Conservation (phyloP, 2,888 invertebrate genomes). For the Biston stratarius region DNA sequence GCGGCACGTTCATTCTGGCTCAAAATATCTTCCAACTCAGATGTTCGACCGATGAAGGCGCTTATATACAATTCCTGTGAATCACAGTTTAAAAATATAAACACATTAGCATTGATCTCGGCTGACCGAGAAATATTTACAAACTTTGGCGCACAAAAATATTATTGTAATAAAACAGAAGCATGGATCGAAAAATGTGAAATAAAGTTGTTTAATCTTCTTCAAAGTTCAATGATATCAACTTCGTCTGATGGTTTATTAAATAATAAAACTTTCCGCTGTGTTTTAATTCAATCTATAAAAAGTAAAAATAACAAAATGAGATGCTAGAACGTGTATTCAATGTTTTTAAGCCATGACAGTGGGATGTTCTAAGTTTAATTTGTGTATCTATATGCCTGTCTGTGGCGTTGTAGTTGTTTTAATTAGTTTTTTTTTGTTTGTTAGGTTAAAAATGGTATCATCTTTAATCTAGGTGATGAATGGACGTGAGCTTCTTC, state of each 20-base stretch:
- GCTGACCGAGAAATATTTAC: constrained; percentile 26
- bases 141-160: constrained; percentile 27
- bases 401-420: too few relatives aligned
- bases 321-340: neutral
- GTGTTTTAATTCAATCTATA: too few relatives aligned
- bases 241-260: too few relatives aligned
- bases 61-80: constrained; percentile 37
- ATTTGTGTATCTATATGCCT: too few relatives aligned
- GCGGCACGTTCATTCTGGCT: constrained; percentile 7
- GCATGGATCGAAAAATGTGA: neutral
- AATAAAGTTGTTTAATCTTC: too few relatives aligned
- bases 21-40: constrained; percentile 38
- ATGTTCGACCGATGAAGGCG: constrained; percentile 32
- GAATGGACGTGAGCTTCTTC: too few relatives aligned
- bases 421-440: too few relatives aligned
- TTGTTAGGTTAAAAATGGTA: too few relatives aligned
- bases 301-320: neutral
- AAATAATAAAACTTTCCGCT: too few relatives aligned
- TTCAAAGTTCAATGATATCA: neutral
- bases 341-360: too few relatives aligned
- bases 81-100: constrained; percentile 47
- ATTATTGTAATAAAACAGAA: constrained; percentile 39
- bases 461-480: too few relatives aligned
- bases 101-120: constrained; percentile 41
- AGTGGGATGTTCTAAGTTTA: too few relatives aligned